These are phyloP conservation scores for Pecten maximus DNA, from an alignment of 2,888 invertebrate species.

Conservation along the genomic window DNA sequence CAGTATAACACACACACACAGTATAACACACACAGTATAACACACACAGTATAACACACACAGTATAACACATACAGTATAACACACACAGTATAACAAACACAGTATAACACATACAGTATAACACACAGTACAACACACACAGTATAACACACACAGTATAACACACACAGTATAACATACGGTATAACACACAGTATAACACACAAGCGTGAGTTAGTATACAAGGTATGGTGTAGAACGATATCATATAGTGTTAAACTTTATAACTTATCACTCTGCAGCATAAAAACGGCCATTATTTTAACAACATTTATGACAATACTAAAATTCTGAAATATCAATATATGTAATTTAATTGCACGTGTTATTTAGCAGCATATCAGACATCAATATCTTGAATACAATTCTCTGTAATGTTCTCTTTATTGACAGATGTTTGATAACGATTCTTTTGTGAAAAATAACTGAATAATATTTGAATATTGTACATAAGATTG, in stretches of 20 bases:
- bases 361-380: neutral
- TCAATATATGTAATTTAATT: neutral
- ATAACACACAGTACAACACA: no score
- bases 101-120: no score
- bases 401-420: neutral
- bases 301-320: neutral
- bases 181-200: no score
- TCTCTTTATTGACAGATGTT: neutral
- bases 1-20: no score
- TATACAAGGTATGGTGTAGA: neutral
- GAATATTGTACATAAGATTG: constrained; percentile 9
- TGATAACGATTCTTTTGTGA: neutral
- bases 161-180: no score
- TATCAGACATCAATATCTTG: neutral
- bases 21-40: no score
- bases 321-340: neutral
- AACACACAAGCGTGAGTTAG: neutral
- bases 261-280: neutral
- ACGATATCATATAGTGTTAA: neutral
- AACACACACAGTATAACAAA: no score
- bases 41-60: no score
- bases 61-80: no score
- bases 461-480: constrained; percentile 4
- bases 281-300: neutral
- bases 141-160: no score